phyloP scores from a whole-genome alignment of 2,888 invertebrate genomes.

The Halictus ligatus region DNA sequence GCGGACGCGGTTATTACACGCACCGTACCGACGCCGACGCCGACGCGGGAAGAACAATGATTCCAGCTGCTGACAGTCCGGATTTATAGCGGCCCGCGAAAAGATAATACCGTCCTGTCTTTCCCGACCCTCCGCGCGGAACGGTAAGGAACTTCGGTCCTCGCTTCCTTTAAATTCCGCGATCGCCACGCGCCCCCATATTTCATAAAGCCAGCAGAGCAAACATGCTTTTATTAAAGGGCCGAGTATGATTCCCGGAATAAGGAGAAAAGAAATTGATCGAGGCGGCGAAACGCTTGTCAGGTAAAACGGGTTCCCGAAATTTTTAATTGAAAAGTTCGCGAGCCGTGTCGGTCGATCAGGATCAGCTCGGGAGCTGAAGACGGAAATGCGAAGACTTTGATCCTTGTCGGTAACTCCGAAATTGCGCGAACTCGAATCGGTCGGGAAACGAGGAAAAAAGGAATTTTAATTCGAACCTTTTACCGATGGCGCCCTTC shows the following conservation, averaged over 20 bases:
- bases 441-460: no score
- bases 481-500: no score
- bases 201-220: constrained; percentile 4
- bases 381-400: background rate
- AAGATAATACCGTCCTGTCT: constrained; percentile 34
- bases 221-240: constrained; percentile 17
- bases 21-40: constrained; percentile 21
- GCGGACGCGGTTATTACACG: constrained; percentile 50
- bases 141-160: constrained; percentile 14
- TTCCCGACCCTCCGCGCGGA: background rate
- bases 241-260: background rate
- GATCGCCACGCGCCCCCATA: background rate
- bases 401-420: no score
- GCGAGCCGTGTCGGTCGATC: background rate
- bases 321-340: constrained; percentile 11
- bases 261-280: background rate
- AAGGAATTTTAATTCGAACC: no score
- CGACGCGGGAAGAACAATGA: constrained; percentile 40
- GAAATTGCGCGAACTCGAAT: background rate
- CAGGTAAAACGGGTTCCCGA: no score
- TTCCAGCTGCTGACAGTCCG: constrained; percentile 33
- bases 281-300: background rate
- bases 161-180: constrained; percentile 22
- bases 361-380: background rate
- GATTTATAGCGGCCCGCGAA: constrained; percentile 44